Evolutionary conservation across 2,797 vertebrate genomes (phyloP), one percentile per base, ranked within the genome.

Genomic region (Alcedo quadribrachys): DNA sequence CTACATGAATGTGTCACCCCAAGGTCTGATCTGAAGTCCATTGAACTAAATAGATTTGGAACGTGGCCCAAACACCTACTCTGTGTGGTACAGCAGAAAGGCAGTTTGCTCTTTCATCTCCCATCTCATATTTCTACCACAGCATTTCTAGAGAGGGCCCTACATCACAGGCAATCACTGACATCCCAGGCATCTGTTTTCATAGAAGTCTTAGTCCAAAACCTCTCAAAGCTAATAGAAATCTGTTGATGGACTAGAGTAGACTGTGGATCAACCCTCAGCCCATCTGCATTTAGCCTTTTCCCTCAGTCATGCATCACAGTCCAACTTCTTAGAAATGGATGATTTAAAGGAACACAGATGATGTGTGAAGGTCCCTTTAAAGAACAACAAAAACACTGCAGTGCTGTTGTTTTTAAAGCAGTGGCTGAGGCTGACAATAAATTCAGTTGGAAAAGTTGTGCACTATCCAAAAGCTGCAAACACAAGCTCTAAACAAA

Each of bases 401-500:
- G 40, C 69, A 60, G 5, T 2, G 2, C 46, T 74, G 28, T 45
- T 91, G 45, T 70, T 88, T 88, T 78, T 75, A 83, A 75, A 92
- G 60, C 8, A 69, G 63, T 67, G 76, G 58, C 9, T 4, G 58
- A 81, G 37, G 48, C 54, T 90, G 86, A 87, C 66, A 88, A 51
- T 70, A 80, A 85, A 89, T 88, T 61, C 68, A 61, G 65, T 71
- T 65, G 75, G 81, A 87, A 96, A 94, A 93, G 68, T 51, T 89
- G 75, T 88, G 61, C 94, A 73, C 78, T 69, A 40, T 89, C 95
- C 89, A 92, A 86, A 90, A 90, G 54, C 80, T 85, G 85, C 93
- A 88, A 92, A 90, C 75, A 82, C 66, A 94, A 94, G 81, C 37
- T 75, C 92, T 89, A 94, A 95, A 96, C 81, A 86, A 85, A 86